Percentiles rank a stretch among this genome's conserved stretches.
Conservation (phyloP, 2,797 vertebrate genomes). For the Lemur catta region DNA sequence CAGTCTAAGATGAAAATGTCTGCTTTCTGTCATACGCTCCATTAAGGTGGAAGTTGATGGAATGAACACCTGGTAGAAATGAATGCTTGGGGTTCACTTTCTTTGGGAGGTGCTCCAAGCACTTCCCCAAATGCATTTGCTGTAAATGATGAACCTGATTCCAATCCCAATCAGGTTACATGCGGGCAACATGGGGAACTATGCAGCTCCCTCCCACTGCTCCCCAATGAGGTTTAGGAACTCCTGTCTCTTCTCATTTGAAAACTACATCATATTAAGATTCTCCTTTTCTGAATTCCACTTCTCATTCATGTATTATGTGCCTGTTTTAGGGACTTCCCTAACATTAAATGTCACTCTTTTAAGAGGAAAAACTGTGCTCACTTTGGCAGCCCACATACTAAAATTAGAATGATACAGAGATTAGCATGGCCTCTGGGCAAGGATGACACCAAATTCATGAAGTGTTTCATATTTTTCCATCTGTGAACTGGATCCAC, state of each 20-base stretch:
- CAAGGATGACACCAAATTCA: too few species aligned
- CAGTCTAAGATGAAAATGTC: background rate
- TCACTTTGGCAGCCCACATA: background rate
- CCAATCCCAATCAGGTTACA: background rate
- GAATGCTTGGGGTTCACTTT: background rate
- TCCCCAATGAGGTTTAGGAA: background rate
- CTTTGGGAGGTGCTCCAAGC: background rate
- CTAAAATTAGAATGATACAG: too few species aligned
- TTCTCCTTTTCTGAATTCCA: background rate
- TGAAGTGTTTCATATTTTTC: too few species aligned
- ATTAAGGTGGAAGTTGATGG: background rate
- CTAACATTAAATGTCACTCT: background rate
- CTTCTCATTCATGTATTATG: background rate
- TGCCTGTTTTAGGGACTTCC: background rate
- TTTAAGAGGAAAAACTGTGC: background rate
- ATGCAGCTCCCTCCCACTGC: accelerated
- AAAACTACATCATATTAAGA: background rate
- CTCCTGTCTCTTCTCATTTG: background rate
- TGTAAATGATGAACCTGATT: background rate
- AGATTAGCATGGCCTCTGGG: too few species aligned
- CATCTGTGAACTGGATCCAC: too few species aligned
- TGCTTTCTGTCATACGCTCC: background rate
- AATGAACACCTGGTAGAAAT: background rate
- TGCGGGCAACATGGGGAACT: background rate
- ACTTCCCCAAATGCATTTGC: background rate